Evolutionary conservation across 2,113 vertebrate genomes (phyloP), one percentile per base, ranked within the genome.

Genomic region (Actinemys pallida): DNA sequence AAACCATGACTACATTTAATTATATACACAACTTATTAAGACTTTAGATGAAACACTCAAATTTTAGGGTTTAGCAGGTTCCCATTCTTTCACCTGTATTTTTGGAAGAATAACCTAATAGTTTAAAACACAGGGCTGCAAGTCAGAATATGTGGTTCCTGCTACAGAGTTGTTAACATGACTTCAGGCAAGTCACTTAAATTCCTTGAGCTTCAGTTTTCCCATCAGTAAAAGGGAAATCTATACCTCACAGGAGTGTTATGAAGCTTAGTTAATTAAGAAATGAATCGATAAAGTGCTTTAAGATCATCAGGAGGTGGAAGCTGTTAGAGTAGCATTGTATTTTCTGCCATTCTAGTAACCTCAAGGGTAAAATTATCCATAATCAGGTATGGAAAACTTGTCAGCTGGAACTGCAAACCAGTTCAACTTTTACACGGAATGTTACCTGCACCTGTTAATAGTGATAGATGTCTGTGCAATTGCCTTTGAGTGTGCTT

Each of bases 161-260:
- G 82, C 42, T 27, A 1, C 49, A 24, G 57, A 69, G 82, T 75
- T 65, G 0, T 49, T 6, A 76, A 76, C 0, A 0, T 1, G 57
- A 9, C 88, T 42, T 45, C 62, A 1, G 1, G 0, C 65, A 93
- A 52, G 50, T 22, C 10, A 10, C 31, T 53, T 53, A 52, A 12
- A 72, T 52, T 83, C 39, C 72, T 76, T 45, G 1, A 1, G 72
- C n/a, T 90, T n/a, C 45, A 0, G 6, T 10, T 89, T 84, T 94
- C 87, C 88, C 81, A 56, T 54, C 69, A 39, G 59, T 83, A 75
- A 59, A 50, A 82, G n/a, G 53, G 84, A 76, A 83, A 11, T 2
- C 0, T 11, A 90, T 65, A 57, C 80, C 57, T 69, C 69, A 2
- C 69, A 54, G 86, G 16, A 75, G 54, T 56, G 91, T 59, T 12